Conservation (phyloP, 1,140 invertebrate genomes). For the Radopholus similis region DNA sequence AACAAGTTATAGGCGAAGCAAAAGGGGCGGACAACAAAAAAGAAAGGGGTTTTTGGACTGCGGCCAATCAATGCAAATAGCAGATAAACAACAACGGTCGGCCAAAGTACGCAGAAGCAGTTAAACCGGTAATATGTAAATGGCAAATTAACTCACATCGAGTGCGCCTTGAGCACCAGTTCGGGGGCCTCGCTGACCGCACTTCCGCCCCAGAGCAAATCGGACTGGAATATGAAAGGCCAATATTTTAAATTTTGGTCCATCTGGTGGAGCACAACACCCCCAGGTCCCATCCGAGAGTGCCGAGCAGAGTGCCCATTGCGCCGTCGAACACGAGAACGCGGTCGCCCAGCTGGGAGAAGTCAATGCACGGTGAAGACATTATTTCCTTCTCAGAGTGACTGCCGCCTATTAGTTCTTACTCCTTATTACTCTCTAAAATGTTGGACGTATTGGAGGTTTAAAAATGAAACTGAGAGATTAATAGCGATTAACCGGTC, state of each 20-base stretch:
- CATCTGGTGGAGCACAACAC: neutral
- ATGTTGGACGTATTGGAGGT: too few species aligned
- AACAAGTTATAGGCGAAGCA: too few species aligned
- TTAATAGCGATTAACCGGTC: too few species aligned
- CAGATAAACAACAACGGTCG: neutral
- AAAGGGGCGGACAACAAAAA: neutral
- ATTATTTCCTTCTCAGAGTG: too few species aligned
- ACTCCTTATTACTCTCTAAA: too few species aligned
- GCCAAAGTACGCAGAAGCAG: too few species aligned
- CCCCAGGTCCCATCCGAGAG: neutral
- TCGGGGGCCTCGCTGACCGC: conserved; percentile 27
- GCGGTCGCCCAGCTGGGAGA: neutral
- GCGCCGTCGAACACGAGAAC: neutral
- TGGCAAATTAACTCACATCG: conserved; percentile 20
- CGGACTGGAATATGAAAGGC: conserved; percentile 7
- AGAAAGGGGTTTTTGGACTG: neutral
- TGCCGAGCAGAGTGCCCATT: neutral
- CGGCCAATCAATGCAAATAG: neutral
- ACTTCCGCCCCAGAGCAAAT: conserved; percentile 30
- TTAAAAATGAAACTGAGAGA: too few species aligned
- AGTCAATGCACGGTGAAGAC: neutral
- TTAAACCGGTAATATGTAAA: too few species aligned
- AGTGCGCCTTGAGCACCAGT: conserved; percentile 22
- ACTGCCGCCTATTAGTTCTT: too few species aligned
- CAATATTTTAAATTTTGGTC: neutral